Conservation (phyloP, 2,797 vertebrate genomes). For the Scolopax bukidnonensis region DNA sequence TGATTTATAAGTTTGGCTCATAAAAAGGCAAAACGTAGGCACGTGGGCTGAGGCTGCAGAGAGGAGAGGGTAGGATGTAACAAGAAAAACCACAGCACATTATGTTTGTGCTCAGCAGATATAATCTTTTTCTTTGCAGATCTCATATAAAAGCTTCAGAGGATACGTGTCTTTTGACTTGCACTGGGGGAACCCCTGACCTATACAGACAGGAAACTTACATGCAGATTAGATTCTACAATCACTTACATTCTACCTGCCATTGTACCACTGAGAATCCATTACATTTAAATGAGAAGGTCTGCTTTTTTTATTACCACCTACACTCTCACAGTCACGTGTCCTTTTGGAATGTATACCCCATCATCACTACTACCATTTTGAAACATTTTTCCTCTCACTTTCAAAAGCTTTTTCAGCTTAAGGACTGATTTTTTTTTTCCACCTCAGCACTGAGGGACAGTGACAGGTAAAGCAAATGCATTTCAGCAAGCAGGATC, state of each 20-base stretch:
- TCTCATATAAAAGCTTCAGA: neutral
- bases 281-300: neutral
- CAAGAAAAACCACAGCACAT: neutral
- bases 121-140: neutral
- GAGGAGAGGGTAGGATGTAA: neutral
- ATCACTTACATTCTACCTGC: neutral
- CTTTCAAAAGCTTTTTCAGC: neutral
- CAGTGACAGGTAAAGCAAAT: neutral
- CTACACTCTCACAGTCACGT: neutral
- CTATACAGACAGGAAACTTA: neutral
- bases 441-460: neutral
- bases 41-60: neutral
- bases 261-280: neutral
- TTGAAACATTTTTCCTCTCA: neutral
- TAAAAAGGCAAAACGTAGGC: neutral
- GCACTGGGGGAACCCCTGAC: neutral
- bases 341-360: neutral
- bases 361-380: neutral
- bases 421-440: neutral
- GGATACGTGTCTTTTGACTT: neutral
- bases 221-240: neutral
- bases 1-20: rapidly evolving
- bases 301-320: neutral
- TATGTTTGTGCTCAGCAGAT: neutral
- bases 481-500: neutral